phyloP scores from a whole-genome alignment of 2,888 invertebrate genomes.

The Xestia xanthographa region DNA sequence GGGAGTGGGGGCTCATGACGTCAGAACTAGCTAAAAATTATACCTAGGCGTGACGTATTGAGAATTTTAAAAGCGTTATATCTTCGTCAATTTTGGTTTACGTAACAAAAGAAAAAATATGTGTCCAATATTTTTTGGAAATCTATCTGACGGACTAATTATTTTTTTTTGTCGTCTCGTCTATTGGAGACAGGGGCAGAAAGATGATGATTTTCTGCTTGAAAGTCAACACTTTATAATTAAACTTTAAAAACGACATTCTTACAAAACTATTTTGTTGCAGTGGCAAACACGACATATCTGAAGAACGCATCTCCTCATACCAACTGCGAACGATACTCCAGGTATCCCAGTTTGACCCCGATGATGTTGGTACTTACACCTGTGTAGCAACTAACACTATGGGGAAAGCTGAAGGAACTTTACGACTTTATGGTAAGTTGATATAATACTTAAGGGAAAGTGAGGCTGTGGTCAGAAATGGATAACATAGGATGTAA shows the following conservation, averaged over 20 bases:
- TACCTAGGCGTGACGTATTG: no score
- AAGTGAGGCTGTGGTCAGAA: background rate
- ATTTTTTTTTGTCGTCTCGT: no score
- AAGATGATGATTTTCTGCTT: no score
- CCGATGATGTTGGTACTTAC: constrained; percentile 92
- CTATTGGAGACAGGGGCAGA: no score
- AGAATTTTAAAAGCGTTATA: no score
- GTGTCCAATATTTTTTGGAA: no score
- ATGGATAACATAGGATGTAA: background rate
- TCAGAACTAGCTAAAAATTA: no score
- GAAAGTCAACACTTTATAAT: background rate
- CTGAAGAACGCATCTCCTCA: constrained; percentile 90
- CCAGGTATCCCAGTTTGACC: constrained; percentile 91
- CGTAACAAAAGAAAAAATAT: no score
- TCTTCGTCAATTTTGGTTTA: no score
- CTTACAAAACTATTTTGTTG: constrained; percentile 64
- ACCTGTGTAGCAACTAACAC: constrained; percentile 93
- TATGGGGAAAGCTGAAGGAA: constrained; percentile 93
- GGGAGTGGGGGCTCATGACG: no score
- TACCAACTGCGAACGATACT: constrained; percentile 92
- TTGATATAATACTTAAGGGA: background rate
- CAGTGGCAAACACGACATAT: constrained; percentile 92
- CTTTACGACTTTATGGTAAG: constrained; percentile 93
- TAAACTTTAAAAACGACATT: background rate
- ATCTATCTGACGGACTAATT: no score